Evolutionary conservation across 2,888 invertebrate species (phyloP).

Genomic region (Pasiphila rectangulata): DNA sequence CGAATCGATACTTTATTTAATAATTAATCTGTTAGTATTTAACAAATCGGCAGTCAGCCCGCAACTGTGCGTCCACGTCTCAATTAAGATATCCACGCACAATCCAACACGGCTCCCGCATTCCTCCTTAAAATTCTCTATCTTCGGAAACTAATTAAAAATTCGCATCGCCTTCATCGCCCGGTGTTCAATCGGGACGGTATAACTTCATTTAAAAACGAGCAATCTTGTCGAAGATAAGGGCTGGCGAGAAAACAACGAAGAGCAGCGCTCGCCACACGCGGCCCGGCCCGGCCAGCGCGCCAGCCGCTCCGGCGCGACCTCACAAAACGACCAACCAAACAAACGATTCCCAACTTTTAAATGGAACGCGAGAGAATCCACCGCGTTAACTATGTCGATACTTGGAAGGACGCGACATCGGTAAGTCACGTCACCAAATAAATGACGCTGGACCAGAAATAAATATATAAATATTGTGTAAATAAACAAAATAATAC

Average conservation of each 20-base stretch:
- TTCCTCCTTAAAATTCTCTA: conserved; percentile 77
- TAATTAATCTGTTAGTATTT: conserved; percentile 65
- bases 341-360: conserved; percentile 71
- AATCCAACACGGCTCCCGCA: conserved; percentile 69
- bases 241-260: conserved; percentile 77
- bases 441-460: conserved; percentile 74
- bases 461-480: conserved; percentile 80
- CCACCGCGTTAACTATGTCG: conserved; percentile 78
- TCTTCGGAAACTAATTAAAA: conserved; percentile 81
- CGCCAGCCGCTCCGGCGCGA: conserved; percentile 41
- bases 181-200: conserved; percentile 75
- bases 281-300: conserved; percentile 46
- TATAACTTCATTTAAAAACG: conserved; percentile 81
- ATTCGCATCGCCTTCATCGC: conserved; percentile 75
- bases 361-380: conserved; percentile 78
- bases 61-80: conserved; percentile 63
- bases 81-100: conserved; percentile 74
- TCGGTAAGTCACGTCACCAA: conserved; percentile 80
- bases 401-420: conserved; percentile 79
- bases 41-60: conserved; percentile 65
- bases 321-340: conserved; percentile 63
- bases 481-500: conserved; percentile 79
- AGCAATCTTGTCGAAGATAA: conserved; percentile 79
- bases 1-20: conserved; percentile 62
- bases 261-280: conserved; percentile 74